Evolutionary conservation across 2,888 invertebrate species (phyloP), one percentile per base, ranked within the genome.

Genomic region (Acholoe squamosa): DNA sequence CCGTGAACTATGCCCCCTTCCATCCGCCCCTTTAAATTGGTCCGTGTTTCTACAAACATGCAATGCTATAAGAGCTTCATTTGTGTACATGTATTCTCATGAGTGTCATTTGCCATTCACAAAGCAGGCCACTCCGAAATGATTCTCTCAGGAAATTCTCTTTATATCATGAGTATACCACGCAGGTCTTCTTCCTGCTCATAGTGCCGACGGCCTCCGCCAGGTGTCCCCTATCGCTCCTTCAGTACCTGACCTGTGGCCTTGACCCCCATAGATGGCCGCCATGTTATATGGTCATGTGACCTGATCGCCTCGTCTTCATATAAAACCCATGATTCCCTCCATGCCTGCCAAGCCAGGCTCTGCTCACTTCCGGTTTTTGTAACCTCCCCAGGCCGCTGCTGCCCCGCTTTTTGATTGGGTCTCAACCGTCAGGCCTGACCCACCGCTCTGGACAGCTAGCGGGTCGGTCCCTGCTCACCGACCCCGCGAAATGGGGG

Each of bases 251-350:
- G 76, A 76, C 76, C 84, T 43, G 43, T 43, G 28, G 52, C 52
- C 43, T 28, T 84, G 84, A 84, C 84, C 84, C 84, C 33, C 19
- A 14, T 34, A 19, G 84, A 33, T 33, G 52, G 76, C 43, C 43
- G 84, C 52, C 84, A 51, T 84, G 84, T 84, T 84, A 52, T 25
- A 86, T 54, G 52, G 52, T 56, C 86, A 52, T 54, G 19, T 86
- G 86, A 86, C 86, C 86, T 10, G 43, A 19, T 10, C 19, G 86
- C 86, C 56, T 86, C 86, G 54, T 31, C 54, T 31, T 56, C 86
- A 54, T 86, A 86, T 86, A 86, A 86, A 54, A 52, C 54, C 86
- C 52, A 86, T 86, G 86, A 86, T 86, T 52, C 56, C 22, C 86
- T 12, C 5, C 43, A 43, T 43, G 43, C 43, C 43, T 43, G 54